Evolutionary conservation across 1,140 invertebrate genomes (phyloP).

Genomic region (Spodoptera litura): DNA sequence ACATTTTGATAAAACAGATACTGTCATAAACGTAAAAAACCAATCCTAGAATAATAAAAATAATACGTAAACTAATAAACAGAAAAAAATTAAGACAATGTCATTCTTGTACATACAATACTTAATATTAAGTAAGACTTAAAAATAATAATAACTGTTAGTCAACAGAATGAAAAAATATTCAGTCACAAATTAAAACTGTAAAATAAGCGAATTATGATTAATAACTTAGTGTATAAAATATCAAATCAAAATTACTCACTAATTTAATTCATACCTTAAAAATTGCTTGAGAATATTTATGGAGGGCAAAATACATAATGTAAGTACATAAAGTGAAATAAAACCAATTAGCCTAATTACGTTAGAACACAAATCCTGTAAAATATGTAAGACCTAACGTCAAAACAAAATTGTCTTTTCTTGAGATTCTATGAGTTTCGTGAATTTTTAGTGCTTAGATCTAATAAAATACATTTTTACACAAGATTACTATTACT

Average conservation of each 20-base stretch:
- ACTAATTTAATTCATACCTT: no score
- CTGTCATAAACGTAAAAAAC: slow-evolving; percentile 2
- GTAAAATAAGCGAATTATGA: neutral
- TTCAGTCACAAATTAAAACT: slow-evolving; percentile 26
- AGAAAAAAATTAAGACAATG: neutral
- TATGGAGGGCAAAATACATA: neutral
- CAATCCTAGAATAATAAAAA: slow-evolving; percentile 5
- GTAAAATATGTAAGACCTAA: neutral
- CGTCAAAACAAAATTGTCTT: neutral
- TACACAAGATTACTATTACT: no score
- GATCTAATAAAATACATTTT: no score
- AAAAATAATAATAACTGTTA: neutral
- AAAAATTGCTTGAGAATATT: no score
- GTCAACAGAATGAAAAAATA: neutral
- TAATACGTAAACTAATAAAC: neutral
- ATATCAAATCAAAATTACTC: no score
- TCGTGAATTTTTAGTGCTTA: no score
- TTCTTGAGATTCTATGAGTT: slow-evolving; percentile 16
- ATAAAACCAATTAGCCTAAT: neutral
- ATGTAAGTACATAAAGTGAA: slow-evolving; percentile 6
- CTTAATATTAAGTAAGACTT: slow-evolving; percentile 8
- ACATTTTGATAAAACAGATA: neutral
- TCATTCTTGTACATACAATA: slow-evolving; percentile 12
- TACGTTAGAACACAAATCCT: neutral
- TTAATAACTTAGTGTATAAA: no score